These are phyloP conservation scores for Phlogophora meticulosa DNA, from an alignment of 2,888 invertebrate genomes.

Conservation along the genomic window DNA sequence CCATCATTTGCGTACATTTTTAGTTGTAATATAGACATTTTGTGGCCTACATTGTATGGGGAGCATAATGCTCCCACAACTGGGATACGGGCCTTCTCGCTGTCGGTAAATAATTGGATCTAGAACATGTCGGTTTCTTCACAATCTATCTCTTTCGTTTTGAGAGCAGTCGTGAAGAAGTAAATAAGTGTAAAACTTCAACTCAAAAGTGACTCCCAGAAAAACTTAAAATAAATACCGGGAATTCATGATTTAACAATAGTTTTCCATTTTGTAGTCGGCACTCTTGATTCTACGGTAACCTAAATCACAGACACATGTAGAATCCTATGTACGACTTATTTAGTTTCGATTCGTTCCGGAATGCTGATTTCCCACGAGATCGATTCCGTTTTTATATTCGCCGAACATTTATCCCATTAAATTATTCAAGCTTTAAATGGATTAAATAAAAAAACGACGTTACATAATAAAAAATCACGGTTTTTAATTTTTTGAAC, in stretches of 20 bases:
- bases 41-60: no score
- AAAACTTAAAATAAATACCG: background rate
- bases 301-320: slow-evolving; percentile 29
- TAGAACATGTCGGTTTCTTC: no score
- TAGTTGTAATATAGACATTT: no score
- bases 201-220: no score
- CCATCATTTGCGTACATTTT: no score
- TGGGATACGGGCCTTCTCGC: no score
- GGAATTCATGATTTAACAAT: background rate
- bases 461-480: slow-evolving; percentile 35
- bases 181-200: no score
- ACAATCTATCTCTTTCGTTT: no score
- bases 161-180: no score
- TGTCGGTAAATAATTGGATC: no score
- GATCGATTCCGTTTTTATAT: slow-evolving; percentile 44
- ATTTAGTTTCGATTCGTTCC: slow-evolving; percentile 38
- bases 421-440: slow-evolving; percentile 57
- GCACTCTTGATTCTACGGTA: slow-evolving; percentile 23
- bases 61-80: no score
- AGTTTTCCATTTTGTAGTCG: background rate
- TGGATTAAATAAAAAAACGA: slow-evolving; percentile 49
- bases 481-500: slow-evolving; percentile 48
- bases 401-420: slow-evolving; percentile 40
- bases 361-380: slow-evolving; percentile 62
- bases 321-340: slow-evolving; percentile 38